Evolutionary conservation across 2,888 invertebrate genomes (phyloP).

Genomic region (Diarsia mendica): DNA sequence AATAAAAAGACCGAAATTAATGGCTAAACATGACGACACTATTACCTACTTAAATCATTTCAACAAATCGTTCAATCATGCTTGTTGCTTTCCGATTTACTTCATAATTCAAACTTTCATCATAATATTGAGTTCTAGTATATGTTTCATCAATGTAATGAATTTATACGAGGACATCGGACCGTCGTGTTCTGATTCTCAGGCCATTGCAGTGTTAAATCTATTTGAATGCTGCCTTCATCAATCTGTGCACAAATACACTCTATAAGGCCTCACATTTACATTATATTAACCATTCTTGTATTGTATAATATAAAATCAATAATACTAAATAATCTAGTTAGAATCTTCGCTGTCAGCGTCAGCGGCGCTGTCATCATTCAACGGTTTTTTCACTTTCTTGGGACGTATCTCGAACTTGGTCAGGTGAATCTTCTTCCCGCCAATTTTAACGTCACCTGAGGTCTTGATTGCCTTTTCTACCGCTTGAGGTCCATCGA

Average conservation of each 20-base stretch:
- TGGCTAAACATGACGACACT: conserved; percentile 4
- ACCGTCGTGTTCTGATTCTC: conserved; percentile 4
- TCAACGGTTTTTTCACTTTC: conserved; percentile 47
- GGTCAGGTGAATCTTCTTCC: conserved; percentile 78
- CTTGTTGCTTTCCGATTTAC: neutral
- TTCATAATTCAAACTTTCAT: neutral
- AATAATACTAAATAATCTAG: conserved; percentile 44
- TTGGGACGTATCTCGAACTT: conserved; percentile 73
- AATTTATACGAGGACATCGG: neutral
- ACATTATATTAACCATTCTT: conserved; percentile 4
- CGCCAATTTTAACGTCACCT: conserved; percentile 73
- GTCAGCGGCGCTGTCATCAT: conserved; percentile 67
- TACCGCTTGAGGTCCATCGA: conserved; percentile 80
- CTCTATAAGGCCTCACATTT: neutral
- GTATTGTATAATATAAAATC: conserved; percentile 14
- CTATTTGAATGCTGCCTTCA: conserved; percentile 29
- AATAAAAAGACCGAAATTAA: conserved; percentile 1
- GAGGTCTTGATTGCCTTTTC: conserved; percentile 75
- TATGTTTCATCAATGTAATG: neutral
- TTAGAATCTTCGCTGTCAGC: conserved; percentile 73
- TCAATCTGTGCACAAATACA: conserved; percentile 10
- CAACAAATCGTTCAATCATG: neutral
- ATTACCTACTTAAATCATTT: neutral
- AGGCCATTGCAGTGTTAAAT: conserved; percentile 40
- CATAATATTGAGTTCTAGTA: neutral